Evolutionary conservation across 2,888 invertebrate genomes (phyloP), one percentile per base, ranked within the genome.

Genomic region (Clanis bilineata): DNA sequence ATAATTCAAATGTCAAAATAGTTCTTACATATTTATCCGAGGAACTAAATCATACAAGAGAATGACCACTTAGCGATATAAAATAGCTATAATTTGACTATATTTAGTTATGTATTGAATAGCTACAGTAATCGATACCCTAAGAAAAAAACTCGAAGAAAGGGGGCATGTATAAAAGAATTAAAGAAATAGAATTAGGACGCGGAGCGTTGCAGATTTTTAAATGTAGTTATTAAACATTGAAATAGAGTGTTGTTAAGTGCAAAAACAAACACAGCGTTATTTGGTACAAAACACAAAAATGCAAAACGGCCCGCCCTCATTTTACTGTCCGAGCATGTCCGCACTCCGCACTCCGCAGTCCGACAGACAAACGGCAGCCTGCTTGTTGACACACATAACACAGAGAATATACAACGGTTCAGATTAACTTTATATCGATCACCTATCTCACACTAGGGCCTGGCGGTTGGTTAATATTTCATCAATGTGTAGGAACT

Each of bases 401-500:
- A 56, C 51, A n/a, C 2, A 41, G 18, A 41, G 18, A 51, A 44
- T 4, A 32, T 51, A 9, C 4, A 4, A 32, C 9, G 28, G 18
- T 21, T 51, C 3, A 18, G 3, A 51, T 51, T 32, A 1, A 32
- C 7, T 10, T 18, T 22, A 28, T 28, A 5, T 15, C 18, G 10
- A 15, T 4, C 18, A 32, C 28, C 21, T 32, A 32, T 32, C 51
- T 18, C 18, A 32, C 12, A 32, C 9, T 28, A 18, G 15, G 18
- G 2, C 28, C 5, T n/a, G 25, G 4, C 1, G 22, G 38, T 39
- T 18, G 39, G 39, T 23, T 23, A 32, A 59, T 15, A 36, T 59
- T 54, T 55, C 58, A 32, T 51, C 32, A 51, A 18, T 38, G 25
- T 51, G 47, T 51, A 47, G 76, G 81, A 82, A 78, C 72, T 70